Evolutionary conservation across 2,888 invertebrate genomes (phyloP).

Genomic region (Rotaria sp.): DNA sequence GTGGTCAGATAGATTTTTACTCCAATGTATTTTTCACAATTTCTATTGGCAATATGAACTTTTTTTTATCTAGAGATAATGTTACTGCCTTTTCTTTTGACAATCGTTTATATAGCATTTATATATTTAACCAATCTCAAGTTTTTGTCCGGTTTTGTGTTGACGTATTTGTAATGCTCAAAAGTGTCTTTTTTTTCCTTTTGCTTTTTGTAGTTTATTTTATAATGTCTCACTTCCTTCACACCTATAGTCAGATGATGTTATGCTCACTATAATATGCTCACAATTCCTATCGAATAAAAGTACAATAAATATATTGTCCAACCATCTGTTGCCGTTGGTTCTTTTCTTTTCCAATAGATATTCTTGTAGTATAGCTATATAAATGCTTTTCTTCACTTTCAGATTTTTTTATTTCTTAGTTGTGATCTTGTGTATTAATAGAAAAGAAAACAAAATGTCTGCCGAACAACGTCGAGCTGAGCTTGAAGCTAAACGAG

Average conservation of each 20-base stretch:
- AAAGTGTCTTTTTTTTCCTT: background rate
- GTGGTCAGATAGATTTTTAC: background rate
- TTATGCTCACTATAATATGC: background rate
- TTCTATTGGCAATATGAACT: background rate
- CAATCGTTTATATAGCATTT: background rate
- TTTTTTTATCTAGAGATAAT: background rate
- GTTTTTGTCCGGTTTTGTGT: background rate
- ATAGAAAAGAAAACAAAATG: background rate
- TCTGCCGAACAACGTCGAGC: constrained; percentile 44
- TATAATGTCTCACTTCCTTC: background rate
- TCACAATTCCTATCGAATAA: background rate
- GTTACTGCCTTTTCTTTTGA: background rate
- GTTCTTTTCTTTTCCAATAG: no score
- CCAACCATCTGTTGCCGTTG: background rate
- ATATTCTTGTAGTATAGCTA: no score
- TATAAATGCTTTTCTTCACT: background rate
- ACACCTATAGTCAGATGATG: constrained; percentile 7
- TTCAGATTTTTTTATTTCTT: background rate
- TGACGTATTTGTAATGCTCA: background rate
- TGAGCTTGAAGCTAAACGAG: constrained; percentile 54
- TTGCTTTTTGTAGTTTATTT: background rate
- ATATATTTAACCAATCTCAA: background rate
- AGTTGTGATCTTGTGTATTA: background rate
- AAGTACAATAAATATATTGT: background rate
- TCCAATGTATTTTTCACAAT: background rate